A percentile compares a stretch with the other conserved stretches of the same genome.
Conservation (phyloP, 2,888 invertebrate species). For the Metopia argyrocephala region DNA sequence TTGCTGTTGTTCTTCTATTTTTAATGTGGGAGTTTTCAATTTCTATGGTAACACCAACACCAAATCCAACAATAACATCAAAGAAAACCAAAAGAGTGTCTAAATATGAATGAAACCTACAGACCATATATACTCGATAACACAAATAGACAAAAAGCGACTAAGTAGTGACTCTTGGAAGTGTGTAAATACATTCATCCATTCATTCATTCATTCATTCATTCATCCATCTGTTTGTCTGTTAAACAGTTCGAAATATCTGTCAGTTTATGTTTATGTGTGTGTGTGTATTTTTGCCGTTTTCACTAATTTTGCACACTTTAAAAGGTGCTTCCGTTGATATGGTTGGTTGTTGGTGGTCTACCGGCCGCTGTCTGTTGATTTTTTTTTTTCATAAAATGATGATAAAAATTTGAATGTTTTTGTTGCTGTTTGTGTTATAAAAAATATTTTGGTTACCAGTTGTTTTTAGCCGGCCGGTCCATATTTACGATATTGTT, state of each 20-base stretch:
- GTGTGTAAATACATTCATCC: not conserved
- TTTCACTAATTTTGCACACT: slow-evolving; percentile 48
- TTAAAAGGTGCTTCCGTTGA: slow-evolving; percentile 61
- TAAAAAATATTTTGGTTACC: not conserved
- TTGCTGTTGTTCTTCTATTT: not conserved
- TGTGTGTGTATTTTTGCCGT: not conserved
- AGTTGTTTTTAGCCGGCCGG: not conserved
- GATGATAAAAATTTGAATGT: slow-evolving; percentile 12
- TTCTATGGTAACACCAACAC: slow-evolving; percentile 22
- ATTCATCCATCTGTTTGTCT: not conserved
- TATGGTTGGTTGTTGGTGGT: slow-evolving; percentile 37
- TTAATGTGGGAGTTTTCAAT: slow-evolving; percentile 52
- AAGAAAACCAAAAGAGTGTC: not conserved
- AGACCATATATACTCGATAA: slow-evolving; percentile 7
- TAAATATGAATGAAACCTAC: slow-evolving; percentile 49
- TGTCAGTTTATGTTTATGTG: no score
- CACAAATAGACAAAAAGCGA: not conserved
- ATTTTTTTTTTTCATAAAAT: slow-evolving; percentile 45
- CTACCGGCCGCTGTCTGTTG: slow-evolving; percentile 39
- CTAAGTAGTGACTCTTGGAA: slow-evolving; percentile 15
- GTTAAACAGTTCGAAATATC: not conserved
- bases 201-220: not conserved
- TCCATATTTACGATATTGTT: slow-evolving; percentile 37
- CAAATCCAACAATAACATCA: slow-evolving; percentile 17
- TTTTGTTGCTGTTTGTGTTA: not conserved